Percentiles rank a stretch among this genome's conserved stretches.
Conservation (phyloP, 2,797 vertebrate genomes). For the Alca torda region DNA sequence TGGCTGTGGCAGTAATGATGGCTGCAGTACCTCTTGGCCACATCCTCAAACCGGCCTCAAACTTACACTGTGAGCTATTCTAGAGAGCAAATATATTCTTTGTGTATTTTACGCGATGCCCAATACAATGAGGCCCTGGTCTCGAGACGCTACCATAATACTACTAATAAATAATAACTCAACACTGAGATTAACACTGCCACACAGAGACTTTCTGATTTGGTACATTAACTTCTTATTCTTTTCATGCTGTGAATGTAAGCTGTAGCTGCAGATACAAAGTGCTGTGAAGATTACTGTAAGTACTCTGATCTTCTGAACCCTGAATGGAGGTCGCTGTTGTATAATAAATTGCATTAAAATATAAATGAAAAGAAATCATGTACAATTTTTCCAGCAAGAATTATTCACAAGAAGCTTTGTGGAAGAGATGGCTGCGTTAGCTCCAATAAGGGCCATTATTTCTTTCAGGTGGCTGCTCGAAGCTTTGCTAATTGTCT, state of each 20-base stretch:
- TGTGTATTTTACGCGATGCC: neutral
- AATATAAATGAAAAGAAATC: conserved; percentile 71
- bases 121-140: neutral
- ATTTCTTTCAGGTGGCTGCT: conserved; percentile 49
- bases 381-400: conserved; percentile 56
- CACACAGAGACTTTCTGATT: conserved; percentile 46
- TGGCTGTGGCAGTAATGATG: neutral
- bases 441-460: conserved; percentile 41
- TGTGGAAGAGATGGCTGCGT: conserved; percentile 23
- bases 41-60: neutral
- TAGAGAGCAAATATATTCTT: neutral
- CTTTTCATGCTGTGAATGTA: conserved; percentile 59
- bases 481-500: conserved; percentile 57
- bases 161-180: conserved; percentile 60
- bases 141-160: neutral
- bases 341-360: conserved; percentile 71
- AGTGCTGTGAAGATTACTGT: conserved; percentile 59
- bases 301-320: conserved; percentile 66
- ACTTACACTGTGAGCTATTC: neutral
- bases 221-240: conserved; percentile 61
- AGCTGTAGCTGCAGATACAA: conserved; percentile 57
- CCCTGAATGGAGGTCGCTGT: conserved; percentile 57
- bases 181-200: conserved; percentile 47
- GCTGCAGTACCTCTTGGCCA: neutral
- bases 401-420: conserved; percentile 60